Percentiles rank a stretch among this genome's conserved stretches.
Evolutionary conservation across 2,888 invertebrate genomes (phyloP).

Genomic region (Lycophotia porphyrea): DNA sequence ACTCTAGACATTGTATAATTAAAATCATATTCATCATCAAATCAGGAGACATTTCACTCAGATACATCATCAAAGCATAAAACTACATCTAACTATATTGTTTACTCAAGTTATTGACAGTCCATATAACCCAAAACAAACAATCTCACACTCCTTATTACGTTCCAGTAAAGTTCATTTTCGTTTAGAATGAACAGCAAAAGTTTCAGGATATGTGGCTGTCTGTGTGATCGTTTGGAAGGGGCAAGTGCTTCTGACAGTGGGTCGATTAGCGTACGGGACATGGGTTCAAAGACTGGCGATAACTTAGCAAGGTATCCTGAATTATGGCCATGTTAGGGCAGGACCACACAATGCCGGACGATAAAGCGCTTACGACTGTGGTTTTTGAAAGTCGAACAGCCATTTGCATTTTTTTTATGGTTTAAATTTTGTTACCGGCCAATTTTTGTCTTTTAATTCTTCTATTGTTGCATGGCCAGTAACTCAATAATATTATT

Average conservation of each 20-base stretch:
- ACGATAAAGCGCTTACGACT: constrained; percentile 52
- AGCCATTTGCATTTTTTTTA: constrained; percentile 29
- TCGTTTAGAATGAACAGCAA: constrained; percentile 30
- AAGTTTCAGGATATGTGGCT: constrained; percentile 67
- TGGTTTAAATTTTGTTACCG: constrained; percentile 10
- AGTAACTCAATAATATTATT: not conserved
- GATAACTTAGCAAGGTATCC: constrained; percentile 70
- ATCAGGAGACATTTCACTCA: constrained; percentile 20
- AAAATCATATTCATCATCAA: not conserved
- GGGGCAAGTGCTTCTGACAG: constrained; percentile 85
- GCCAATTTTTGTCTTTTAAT: not conserved
- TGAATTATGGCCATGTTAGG: constrained; percentile 62
- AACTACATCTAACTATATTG: constrained; percentile 49
- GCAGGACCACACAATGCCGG: constrained; percentile 50
- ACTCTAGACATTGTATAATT: not conserved
- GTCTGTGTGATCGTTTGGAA: constrained; percentile 81
- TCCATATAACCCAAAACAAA: constrained; percentile 25
- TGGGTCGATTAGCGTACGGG: constrained; percentile 84
- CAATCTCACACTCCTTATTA: constrained; percentile 17
- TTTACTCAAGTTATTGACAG: constrained; percentile 66
- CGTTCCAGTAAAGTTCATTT: constrained; percentile 40
- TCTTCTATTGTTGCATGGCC: not conserved
- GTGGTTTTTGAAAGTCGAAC: constrained; percentile 31
- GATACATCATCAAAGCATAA: constrained; percentile 45
- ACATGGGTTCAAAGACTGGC: constrained; percentile 81